A percentile compares a stretch with the other conserved stretches of the same genome.
These are phyloP conservation scores for Catocala fraxini DNA, from an alignment of 2,888 invertebrate species.

Conservation along the genomic window DNA sequence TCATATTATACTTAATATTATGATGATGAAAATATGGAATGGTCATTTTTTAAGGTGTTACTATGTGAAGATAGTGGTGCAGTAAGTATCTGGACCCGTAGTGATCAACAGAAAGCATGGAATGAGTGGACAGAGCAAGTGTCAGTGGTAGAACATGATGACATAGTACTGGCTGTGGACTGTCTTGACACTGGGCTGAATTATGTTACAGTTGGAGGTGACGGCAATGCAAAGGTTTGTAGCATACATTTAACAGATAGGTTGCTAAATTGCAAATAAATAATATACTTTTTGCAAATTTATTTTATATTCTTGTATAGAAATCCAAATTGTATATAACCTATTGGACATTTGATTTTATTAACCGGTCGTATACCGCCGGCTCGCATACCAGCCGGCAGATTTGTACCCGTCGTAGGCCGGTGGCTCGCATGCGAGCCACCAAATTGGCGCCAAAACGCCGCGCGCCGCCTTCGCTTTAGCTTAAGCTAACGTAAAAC, in stretches of 20 bases:
- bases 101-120: slow-evolving; percentile 63
- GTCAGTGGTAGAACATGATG: slow-evolving; percentile 79
- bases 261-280: too few relatives aligned
- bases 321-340: too few relatives aligned
- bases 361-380: too few relatives aligned
- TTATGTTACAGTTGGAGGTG: slow-evolving; percentile 81
- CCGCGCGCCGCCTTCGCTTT: too few relatives aligned
- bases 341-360: too few relatives aligned
- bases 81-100: slow-evolving; percentile 72
- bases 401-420: too few relatives aligned
- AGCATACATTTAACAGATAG: neutral
- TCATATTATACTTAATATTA: neutral
- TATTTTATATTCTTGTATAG: too few relatives aligned
- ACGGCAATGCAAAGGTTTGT: slow-evolving; percentile 80
- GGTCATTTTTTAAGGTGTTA: slow-evolving; percentile 63
- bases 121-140: slow-evolving; percentile 70
- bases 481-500: too few relatives aligned
- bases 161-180: slow-evolving; percentile 70
- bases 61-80: slow-evolving; percentile 82
- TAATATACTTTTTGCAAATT: too few relatives aligned
- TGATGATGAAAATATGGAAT: neutral
- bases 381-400: too few relatives aligned
- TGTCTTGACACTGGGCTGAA: slow-evolving; percentile 68
- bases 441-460: too few relatives aligned
- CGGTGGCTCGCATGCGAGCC: too few relatives aligned